Base-by-base conservation (phyloP, 2,888 invertebrate species). In the Trypoxylon attenuatum region DNA sequence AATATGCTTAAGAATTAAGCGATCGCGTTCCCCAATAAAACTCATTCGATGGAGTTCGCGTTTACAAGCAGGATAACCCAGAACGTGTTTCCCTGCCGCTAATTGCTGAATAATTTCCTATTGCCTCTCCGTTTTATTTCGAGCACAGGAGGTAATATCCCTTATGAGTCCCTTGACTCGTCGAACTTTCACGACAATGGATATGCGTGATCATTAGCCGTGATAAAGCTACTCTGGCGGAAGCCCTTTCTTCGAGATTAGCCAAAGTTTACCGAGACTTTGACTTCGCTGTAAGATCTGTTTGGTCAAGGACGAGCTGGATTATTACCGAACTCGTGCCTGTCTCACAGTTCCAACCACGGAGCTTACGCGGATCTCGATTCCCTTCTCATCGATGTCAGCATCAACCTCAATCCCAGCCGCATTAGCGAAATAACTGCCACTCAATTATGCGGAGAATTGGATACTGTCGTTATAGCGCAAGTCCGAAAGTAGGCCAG, bases 251-350 rank as follows among this genome's bases (percentile, higher is more conserved):
- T 49, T 41, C 56, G 47, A 66, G 60, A 73, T 73, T 73, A 73
- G 59, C 25, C 52, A 55, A 45, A 69, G 70, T 69, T 73, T 66
- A 55, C 54, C 8, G 45, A 58, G 55, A 65, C 59, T 60, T 62
- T 4, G 55, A n/a, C n/a, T n/a, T n/a, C n/a, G n/a, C n/a, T n/a
- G 49, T 53, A 61, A 66, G 73, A 73, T 73, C 73, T 73, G 69
- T 73, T 73, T 73, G 66, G 66, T 69, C 73, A 69, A 63, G 60
- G 58, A 59, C 60, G 63, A 63, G 53, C 65, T n/a, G 39, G 41
- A 27, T 55, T 60, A 69, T 73, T 73, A 69, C 55, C 47, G 33
- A 69, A 69, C 56, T 73, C 55, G 57, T 62, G 62, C 59, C 51
- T 41, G 57, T 29, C 53, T 50, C 29, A n/a, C 13, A 54, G 39